Conservation (phyloP, 2,797 vertebrate genomes). For the Tinamus major region DNA sequence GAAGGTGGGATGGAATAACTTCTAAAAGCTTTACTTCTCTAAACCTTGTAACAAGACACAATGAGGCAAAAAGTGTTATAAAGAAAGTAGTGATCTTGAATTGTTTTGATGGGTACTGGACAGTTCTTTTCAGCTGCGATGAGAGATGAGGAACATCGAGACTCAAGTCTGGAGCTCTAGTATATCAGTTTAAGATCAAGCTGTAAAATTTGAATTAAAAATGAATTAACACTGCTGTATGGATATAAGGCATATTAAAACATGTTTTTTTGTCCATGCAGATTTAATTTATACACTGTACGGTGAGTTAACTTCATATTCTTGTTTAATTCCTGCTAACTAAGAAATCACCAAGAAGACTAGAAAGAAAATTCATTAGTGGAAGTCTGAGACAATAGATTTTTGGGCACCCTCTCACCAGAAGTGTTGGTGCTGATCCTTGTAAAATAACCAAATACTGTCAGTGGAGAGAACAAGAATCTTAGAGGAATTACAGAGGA, state of each 20-base stretch:
- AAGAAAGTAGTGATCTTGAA: background rate
- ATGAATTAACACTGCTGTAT: background rate
- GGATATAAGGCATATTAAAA: rapidly evolving
- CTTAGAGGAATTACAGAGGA: background rate
- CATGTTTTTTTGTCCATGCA: background rate
- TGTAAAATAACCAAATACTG: background rate
- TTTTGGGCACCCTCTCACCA: background rate
- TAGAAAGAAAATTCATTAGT: background rate
- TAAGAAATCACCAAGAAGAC: background rate
- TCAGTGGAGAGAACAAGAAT: background rate
- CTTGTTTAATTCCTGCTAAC: background rate
- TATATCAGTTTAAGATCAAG: background rate
- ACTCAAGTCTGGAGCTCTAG: background rate
- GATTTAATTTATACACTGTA: background rate
- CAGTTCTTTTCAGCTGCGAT: background rate
- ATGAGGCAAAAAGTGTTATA: background rate
- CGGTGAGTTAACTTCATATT: background rate
- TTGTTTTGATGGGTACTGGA: background rate
- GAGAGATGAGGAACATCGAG: background rate
- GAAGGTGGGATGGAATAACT: background rate
- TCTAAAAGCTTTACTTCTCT: background rate
- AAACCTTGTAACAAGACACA: background rate
- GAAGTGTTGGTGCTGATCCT: background rate
- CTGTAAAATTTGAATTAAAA: background rate
- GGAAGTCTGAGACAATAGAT: background rate